Base-by-base conservation (phyloP, 2,113 vertebrate species). In the Trinectes maculatus region DNA sequence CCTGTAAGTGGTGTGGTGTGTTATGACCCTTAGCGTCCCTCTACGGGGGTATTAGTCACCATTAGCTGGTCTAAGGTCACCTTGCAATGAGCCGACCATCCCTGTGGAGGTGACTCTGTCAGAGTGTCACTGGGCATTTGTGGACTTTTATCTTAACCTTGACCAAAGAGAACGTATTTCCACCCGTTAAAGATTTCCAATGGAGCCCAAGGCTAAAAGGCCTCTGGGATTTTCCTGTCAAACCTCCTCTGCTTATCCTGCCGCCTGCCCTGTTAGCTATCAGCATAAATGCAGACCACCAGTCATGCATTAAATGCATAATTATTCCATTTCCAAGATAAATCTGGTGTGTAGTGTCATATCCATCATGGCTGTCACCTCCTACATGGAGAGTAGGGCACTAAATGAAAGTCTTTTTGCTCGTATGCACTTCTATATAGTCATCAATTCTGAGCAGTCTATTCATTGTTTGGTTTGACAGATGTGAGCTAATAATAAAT, bases 311-410 rank as follows among this genome's bases (percentile, higher is more conserved):
- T 92, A 92, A 92, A 81, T 92, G 91, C 90, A 91, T 95, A 95
- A 95, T 96, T 95, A 94, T 94, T 95, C 91, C 88, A 95, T 95
- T 95, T 95, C 93, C 91, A 94, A 95, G 94, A 95, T 95, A 94
- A 94, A 95, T 95, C 93, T 93, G 87, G 89, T 92, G 87, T 91
- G 90, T 91, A 80, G 86, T 91, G 91, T 93, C 90, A 93, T 92
- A 96, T 96, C 93, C 93, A 95, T 96, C 94, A 96, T 86, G 63
- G 76, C 91, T 95, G 94, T 94, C 94, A 94, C 88, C 89, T 91
- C 89, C 88, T 91, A 92, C 93, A 89, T 85, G 83, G 83, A 91
- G 93, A 92, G 90, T 92, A 91, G 91, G 89, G 87, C 89, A 92
- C 92, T 94, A 94, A 95, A 95, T 94, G 91, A 92, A 94, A 94